Conservation (phyloP, 2,113 vertebrate species). For the Gila orcuttii region DNA sequence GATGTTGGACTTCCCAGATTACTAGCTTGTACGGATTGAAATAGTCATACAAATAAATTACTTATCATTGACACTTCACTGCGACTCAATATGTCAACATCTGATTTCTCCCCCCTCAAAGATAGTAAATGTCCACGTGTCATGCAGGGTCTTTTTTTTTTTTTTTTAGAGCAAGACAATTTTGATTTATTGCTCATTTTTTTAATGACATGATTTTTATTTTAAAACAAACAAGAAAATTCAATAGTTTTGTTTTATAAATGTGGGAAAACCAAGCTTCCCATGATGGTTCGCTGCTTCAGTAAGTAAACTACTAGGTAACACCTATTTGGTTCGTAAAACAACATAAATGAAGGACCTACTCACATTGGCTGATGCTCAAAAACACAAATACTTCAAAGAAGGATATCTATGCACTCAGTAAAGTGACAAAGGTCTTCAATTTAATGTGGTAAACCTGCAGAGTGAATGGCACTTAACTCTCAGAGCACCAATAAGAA, state of each 20-base stretch:
- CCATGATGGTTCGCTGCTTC: conserved; percentile 30
- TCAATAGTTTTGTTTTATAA: not conserved
- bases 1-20: not conserved
- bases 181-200: conserved; percentile 39
- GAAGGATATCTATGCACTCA: conserved; percentile 54
- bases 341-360: conserved; percentile 29
- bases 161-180: conserved; percentile 26
- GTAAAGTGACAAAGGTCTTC: conserved; percentile 49
- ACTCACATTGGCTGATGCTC: conserved; percentile 48
- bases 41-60: not conserved
- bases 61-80: not conserved
- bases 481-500: conserved; percentile 52
- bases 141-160: conserved; percentile 23
- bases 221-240: conserved; percentile 17
- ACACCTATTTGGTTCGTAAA: conserved; percentile 23
- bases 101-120: not conserved
- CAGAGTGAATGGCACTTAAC: conserved; percentile 57
- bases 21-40: not conserved
- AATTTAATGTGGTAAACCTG: conserved; percentile 50
- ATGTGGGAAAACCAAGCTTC: conserved; percentile 13
- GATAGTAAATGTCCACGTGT: not conserved
- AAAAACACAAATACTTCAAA: conserved; percentile 39
- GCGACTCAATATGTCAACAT: not conserved
- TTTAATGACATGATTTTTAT: conserved; percentile 37
- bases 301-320: conserved; percentile 30